Evolutionary conservation across 2,797 vertebrate genomes (phyloP).

Genomic region (Myotis pilosus): DNA sequence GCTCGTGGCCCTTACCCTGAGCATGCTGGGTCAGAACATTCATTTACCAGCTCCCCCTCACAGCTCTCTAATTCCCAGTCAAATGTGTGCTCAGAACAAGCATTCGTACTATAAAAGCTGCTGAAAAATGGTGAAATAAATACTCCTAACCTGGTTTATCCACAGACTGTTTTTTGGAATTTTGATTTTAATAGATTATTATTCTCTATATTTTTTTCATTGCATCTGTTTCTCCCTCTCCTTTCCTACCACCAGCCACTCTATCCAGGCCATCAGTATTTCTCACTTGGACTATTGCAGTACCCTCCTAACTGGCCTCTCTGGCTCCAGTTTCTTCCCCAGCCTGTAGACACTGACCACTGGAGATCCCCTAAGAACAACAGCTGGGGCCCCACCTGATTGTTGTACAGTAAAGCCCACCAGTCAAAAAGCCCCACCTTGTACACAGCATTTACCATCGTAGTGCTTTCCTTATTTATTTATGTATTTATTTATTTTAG

Average conservation of each 20-base stretch:
- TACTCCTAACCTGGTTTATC: neutral
- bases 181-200: slow-evolving; percentile 14
- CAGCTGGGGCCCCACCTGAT: neutral
- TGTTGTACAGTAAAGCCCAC: neutral
- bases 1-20: neutral
- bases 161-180: neutral
- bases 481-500: neutral
- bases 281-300: neutral
- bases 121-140: neutral
- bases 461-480: neutral
- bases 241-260: neutral
- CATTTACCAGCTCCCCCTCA: neutral
- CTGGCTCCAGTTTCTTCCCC: neutral
- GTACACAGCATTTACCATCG: neutral
- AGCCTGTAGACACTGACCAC: neutral
- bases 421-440: neutral
- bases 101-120: neutral
- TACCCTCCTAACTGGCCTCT: neutral
- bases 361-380: neutral
- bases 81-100: neutral
- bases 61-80: neutral
- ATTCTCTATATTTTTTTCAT: neutral
- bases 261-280: neutral
- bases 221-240: neutral
- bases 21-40: neutral